Evolutionary conservation across 2,888 invertebrate genomes (phyloP), one percentile per base, ranked within the genome.

Genomic region (Diogma glabrata): DNA sequence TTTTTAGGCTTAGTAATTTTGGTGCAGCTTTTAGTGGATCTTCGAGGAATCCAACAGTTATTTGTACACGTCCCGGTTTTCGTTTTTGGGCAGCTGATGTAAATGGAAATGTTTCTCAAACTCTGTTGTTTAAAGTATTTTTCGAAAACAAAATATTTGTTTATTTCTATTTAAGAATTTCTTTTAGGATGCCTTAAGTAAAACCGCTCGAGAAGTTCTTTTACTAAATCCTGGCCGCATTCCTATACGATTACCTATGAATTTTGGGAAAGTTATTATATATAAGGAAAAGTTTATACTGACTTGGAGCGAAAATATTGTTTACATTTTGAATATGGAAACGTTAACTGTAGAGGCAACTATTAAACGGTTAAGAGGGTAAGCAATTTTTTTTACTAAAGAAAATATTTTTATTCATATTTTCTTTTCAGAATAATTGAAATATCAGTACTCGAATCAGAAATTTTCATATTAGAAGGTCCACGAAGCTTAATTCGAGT

Each of bases 391-490:
- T 7, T 24, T 24, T 24, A 24, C 6, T 24, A 9, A 24, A 7
- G 9, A 7, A 9, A 24, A 24, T 24, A 7, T 24, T 7, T 9
- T 7, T 24, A 24, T 9, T 24, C 24, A 24, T 36, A 7, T 4
- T 14, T 14, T n/a, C n/a, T n/a, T 36, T 36, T 14, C 16, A 76
- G 74, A 59, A 65, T 66, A 53, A 28, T 64, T 4, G 63, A 64
- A 53, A 64, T 64, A 57, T 63, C 64, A 47, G 63, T 69, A 1
- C 63, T 60, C 46, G 63, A 60, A 57, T 65, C 65, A 43, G 87
- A 87, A 72, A 83, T 92, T 58, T 91, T 91, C 71, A 74, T 92
- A 47, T 71, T 93, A 60, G 87, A 88, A 65, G 87, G 87, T 0
- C 75, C 81, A 46, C 77, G 89, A 56, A 85, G 84, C 60, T 69